Evolutionary conservation across 1,140 invertebrate species (phyloP), one percentile per base, ranked within the genome.

Genomic region (Drosophila busckii): DNA sequence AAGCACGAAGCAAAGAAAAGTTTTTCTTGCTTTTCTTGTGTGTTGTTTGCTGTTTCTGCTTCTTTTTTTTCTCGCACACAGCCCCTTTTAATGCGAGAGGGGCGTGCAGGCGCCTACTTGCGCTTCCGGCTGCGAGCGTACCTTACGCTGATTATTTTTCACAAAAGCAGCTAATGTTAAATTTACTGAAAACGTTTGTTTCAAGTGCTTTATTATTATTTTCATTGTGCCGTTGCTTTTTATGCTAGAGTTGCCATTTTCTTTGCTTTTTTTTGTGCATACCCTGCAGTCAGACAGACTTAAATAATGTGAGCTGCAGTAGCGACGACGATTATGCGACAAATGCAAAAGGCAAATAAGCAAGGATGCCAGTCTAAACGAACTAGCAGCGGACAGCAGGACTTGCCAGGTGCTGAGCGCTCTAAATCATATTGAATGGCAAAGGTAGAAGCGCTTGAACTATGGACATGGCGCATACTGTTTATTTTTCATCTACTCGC

Each of bases 401-500:
- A n/a, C n/a, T 13, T 15, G 35, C 23, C 4, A 19, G 12, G 40
- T 3, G 7, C 64, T 73, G 58, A 70, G 42, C 50, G 42, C 54
- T 70, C 50, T 76, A 78, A 78, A 78, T 78, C 71, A 78, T 78
- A 66, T 67, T 67, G 71, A 66, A 49, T 54, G 63, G 55, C 50
- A 53, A 38, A 23, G 20, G 25, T 10, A 28, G 17, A 26, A 32
- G 34, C 34, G 40, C 48, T 44, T 16, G 34, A 17, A 32, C 16
- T 41, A 25, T 56, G 73, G 52, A 71, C 64, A 64, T 32, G 35
- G 50, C 34, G 68, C 59, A 68, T 71, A 64, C 54, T 82, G 75
- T 82, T 82, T 82, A 82, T 75, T 82, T 82, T 82, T 75, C 75
- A 82, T 82, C 75, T 82, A 69, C n/a, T n/a, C n/a, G n/a, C n/a